Evolutionary conservation across 2,888 invertebrate species (phyloP).

Genomic region (Callinectes sapidus): DNA sequence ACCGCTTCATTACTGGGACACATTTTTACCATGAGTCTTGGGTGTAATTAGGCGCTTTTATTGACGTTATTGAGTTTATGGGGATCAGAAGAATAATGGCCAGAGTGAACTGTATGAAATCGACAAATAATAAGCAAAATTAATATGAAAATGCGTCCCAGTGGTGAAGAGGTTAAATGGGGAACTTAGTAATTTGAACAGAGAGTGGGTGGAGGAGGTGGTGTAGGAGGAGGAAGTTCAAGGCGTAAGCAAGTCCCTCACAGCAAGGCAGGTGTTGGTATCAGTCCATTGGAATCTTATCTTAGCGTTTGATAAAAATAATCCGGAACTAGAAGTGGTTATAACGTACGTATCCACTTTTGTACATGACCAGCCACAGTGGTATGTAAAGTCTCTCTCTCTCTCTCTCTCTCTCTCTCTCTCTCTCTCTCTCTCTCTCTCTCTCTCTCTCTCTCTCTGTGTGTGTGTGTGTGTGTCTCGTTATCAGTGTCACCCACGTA

Average conservation of each 20-base stretch:
- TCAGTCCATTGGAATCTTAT: neutral
- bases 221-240: neutral
- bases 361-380: neutral
- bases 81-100: too few relatives aligned
- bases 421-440: slow-evolving; percentile 13
- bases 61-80: too few relatives aligned
- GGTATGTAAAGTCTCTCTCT: neutral
- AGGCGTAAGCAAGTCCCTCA: neutral
- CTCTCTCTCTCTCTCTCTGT: slow-evolving; percentile 44
- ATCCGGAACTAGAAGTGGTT: slow-evolving; percentile 9
- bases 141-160: too few relatives aligned
- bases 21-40: too few relatives aligned
- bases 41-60: too few relatives aligned
- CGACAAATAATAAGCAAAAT: too few relatives aligned
- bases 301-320: neutral
- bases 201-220: neutral
- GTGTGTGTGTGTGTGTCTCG: too few relatives aligned
- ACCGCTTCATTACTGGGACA: too few relatives aligned
- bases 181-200: neutral
- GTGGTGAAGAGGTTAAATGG: too few relatives aligned
- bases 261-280: slow-evolving; percentile 8
- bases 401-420: slow-evolving; percentile 52
- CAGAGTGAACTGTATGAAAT: too few relatives aligned
- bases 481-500: neutral
- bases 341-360: neutral